These are phyloP conservation scores for Myotis planiceps DNA, from an alignment of 2,797 vertebrate genomes.

Conservation along the genomic window DNA sequence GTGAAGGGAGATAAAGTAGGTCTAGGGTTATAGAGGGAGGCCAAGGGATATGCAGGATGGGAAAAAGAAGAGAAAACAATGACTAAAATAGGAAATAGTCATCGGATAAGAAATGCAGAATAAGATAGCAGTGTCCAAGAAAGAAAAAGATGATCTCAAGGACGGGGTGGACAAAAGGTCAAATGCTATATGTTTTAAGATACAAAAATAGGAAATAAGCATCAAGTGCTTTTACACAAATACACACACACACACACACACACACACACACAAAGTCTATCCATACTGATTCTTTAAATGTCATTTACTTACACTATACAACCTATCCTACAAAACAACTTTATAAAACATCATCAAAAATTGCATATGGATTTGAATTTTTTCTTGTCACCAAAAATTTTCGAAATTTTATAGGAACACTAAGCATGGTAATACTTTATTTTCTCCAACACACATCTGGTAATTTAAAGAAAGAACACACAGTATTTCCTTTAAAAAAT, in stretches of 20 bases:
- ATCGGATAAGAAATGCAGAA: not conserved
- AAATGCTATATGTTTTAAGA: not conserved
- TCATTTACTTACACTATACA: not conserved
- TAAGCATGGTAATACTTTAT: not conserved
- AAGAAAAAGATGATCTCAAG: not conserved
- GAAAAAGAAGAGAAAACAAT: constrained; percentile 1
- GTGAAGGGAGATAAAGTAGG: not conserved
- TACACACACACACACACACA: not conserved
- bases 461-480: not conserved
- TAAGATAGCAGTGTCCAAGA: not conserved
- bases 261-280: not conserved
- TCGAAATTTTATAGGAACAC: not conserved
- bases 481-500: constrained; percentile 21
- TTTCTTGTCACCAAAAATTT: not conserved
- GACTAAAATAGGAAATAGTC: not conserved
- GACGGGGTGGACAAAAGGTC: not conserved
- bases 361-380: not conserved
- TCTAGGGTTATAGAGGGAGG: not conserved
- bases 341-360: not conserved
- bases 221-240: not conserved
- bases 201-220: not conserved
- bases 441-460: not conserved
- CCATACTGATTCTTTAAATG: not conserved
- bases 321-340: not conserved
- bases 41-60: not conserved